Evolutionary conservation across 1,140 invertebrate genomes (phyloP).

Genomic region (Drosophila nebulosa): DNA sequence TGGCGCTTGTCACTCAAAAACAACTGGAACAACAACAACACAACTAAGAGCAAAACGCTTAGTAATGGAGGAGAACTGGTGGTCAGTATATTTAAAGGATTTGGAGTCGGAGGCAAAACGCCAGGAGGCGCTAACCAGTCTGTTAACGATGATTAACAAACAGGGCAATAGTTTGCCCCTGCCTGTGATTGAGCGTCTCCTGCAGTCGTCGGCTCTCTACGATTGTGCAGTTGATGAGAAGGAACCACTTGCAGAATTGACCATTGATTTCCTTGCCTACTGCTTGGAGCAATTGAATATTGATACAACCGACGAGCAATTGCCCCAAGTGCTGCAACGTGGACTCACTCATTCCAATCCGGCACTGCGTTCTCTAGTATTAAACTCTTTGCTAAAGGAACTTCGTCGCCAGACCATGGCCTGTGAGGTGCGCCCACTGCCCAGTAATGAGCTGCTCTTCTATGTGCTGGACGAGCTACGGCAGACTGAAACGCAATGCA

Average conservation of each 20-base stretch:
- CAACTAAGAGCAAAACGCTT: background rate
- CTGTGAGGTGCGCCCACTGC: constrained; percentile 1
- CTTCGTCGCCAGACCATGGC: constrained; percentile 15
- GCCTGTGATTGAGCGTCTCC: constrained; percentile 54
- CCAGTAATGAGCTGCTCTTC: constrained; percentile 35
- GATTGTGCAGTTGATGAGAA: constrained; percentile 69
- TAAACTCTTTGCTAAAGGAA: constrained; percentile 81
- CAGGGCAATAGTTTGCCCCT: constrained; percentile 48
- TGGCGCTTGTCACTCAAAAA: constrained; percentile 9
- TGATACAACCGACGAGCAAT: constrained; percentile 81
- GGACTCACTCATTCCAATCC: constrained; percentile 82
- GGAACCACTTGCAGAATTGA: constrained; percentile 78
- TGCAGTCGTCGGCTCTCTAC: constrained; percentile 80
- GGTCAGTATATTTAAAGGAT: constrained; percentile 71
- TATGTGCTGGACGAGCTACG: constrained; percentile 56
- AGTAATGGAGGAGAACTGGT: constrained; percentile 81
- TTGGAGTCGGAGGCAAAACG: constrained; percentile 74
- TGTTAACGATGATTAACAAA: constrained; percentile 43
- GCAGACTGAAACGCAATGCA: constrained; percentile 36
- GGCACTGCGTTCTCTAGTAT: constrained; percentile 82
- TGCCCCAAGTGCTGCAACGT: constrained; percentile 80
- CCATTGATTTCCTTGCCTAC: constrained; percentile 83
- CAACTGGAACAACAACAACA: background rate
- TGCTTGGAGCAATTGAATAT: constrained; percentile 83
- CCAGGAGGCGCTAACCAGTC: constrained; percentile 64